Base-by-base conservation (phyloP, 2,888 invertebrate genomes). In the Isoperla grammatica region DNA sequence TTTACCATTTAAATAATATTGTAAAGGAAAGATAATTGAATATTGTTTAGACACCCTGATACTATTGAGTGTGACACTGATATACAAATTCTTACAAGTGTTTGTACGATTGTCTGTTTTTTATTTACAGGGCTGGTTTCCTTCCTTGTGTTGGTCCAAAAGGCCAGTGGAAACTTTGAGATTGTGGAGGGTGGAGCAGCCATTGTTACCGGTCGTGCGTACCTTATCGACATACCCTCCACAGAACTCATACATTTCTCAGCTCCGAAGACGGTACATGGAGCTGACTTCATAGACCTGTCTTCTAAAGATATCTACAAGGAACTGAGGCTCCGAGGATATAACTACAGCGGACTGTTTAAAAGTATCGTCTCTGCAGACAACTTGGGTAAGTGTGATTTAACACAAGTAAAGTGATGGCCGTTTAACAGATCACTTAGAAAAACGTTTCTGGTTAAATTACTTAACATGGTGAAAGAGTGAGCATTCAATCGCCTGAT, bases 271-370 rank as follows among this genome's bases (percentile, higher is more conserved):
- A 35, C 29, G 11, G 13, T 20, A 15, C 9, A 22, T 5, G 11
- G 2, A n/a, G 20, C n/a, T 8, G 55, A 35, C 20, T 2, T 29
- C 6, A 48, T 61, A 22, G 40, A 54, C 15, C 2, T 55, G 19
- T 46, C 54, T 12, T 15, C 57, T 12, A 43, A 42, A 17, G 87
- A 87, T 72, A 80, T 87, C 69, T 87, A 87, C 69, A 85, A 82
- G 65, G 87, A 87, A 69, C 73, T 89, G 46, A 77, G 82, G 64
- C 78, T 89, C 1, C 78, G 88, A 67, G 88, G 88, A 1, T 86
- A 88, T 69, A 85, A 80, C 45, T 82, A 82, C 71, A 80, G 80
- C 29, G 81, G 81, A 50, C 71, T 79, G 1, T 84, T 84, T 78
- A 29, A 43, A 5, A 39, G 56, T 17, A 23, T 63, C 22, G 39